Percentiles rank a stretch among this genome's conserved stretches.
Conservation (phyloP, 1,140 invertebrate species). For the Liolophura sinensis region DNA sequence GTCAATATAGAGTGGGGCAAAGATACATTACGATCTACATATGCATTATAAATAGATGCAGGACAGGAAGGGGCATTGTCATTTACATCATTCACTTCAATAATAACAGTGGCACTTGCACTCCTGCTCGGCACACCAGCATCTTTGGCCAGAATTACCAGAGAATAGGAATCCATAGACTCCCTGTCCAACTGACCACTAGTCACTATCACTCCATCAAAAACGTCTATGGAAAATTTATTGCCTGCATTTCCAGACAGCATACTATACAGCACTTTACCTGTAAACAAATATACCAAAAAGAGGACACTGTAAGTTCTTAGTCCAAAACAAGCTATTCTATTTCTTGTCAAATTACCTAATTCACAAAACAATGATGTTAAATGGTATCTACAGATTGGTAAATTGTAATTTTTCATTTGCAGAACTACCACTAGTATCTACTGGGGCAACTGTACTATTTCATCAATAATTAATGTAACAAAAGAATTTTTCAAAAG, state of each 20-base stretch:
- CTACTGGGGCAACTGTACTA: no score
- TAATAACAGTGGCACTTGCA: constrained; percentile 20
- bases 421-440: no score
- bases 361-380: no score
- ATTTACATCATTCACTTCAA: constrained; percentile 34
- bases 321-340: no score
- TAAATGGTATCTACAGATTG: no score
- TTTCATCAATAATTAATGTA: no score
- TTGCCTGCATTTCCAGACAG: constrained; percentile 58
- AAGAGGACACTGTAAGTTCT: no score
- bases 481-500: no score
- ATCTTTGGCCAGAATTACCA: constrained; percentile 30
- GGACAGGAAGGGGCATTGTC: constrained; percentile 34
- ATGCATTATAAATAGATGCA: constrained; percentile 11
- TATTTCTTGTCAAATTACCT: no score
- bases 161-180: constrained; percentile 13
- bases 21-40: no score
- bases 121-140: constrained; percentile 23
- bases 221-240: constrained; percentile 75
- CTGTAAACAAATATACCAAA: constrained; percentile 65
- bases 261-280: constrained; percentile 75
- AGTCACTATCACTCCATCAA: constrained; percentile 77
- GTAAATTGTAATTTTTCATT: no score
- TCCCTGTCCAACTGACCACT: not conserved
- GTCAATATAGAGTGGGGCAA: no score